Conservation (phyloP, 1,140 invertebrate species). For the Meloidogyne floridensis region DNA sequence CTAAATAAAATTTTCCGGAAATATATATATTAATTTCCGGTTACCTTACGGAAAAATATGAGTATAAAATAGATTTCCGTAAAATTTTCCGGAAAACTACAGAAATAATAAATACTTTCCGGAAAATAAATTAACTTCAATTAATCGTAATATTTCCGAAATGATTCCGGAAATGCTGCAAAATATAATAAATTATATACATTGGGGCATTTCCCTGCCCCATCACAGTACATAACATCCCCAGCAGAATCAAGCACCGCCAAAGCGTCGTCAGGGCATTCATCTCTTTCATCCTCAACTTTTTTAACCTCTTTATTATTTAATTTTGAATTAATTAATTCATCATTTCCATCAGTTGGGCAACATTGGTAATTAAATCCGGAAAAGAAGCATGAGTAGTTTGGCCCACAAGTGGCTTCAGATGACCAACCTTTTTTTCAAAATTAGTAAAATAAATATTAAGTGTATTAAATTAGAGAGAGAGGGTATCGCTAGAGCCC, state of each 20-base stretch:
- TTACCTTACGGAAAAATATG: too few relatives aligned
- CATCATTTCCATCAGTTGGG: slow-evolving; percentile 21
- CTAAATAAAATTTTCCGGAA: too few relatives aligned
- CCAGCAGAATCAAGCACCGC: slow-evolving; percentile 36
- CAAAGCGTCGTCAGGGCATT: slow-evolving; percentile 44
- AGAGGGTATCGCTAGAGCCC: too few relatives aligned
- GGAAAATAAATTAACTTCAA: too few relatives aligned
- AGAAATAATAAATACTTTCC: too few relatives aligned
- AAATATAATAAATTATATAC: slow-evolving; percentile 17
- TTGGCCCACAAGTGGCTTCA: slow-evolving; percentile 42
- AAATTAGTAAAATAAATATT: background rate
- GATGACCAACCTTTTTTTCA: slow-evolving; percentile 44
- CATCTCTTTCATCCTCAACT: background rate
- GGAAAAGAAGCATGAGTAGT: slow-evolving; percentile 52
- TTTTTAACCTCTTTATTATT: background rate
- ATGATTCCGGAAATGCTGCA: background rate
- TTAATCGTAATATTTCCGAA: too few relatives aligned
- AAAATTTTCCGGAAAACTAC: too few relatives aligned
- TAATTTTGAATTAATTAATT: background rate
- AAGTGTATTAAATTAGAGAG: background rate
- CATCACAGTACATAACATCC: slow-evolving; percentile 26
- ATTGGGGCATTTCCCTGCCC: slow-evolving; percentile 32
- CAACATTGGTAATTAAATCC: slow-evolving; percentile 56
- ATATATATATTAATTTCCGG: too few relatives aligned
- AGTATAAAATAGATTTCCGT: too few relatives aligned